Percentiles rank a stretch among this genome's conserved stretches.
Evolutionary conservation across 2,888 invertebrate species (phyloP).

Genomic region (Drosophila fungiperda): DNA sequence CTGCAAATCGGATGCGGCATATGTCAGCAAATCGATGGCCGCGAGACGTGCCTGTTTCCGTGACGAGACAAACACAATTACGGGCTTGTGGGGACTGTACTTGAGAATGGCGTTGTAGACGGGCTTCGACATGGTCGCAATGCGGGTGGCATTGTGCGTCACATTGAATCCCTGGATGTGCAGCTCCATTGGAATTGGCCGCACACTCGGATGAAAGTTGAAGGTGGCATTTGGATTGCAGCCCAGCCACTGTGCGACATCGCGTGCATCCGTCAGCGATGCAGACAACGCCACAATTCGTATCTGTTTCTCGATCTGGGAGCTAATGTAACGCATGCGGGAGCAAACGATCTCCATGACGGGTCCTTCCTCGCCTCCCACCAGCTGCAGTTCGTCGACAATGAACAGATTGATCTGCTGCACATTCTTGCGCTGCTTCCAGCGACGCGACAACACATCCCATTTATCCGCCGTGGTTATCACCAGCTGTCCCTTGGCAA

Average conservation of each 20-base stretch:
- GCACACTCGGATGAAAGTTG: conserved; percentile 99
- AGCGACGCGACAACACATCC: conserved; percentile 98
- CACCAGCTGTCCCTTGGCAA: conserved; percentile 97
- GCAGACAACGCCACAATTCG: conserved; percentile 97
- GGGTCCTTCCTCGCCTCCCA: conserved; percentile 96
- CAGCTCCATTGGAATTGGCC: conserved; percentile 97
- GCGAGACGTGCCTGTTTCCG: conserved; percentile 96
- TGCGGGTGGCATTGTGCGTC: conserved; percentile 97
- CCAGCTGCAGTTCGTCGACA: conserved; percentile 96
- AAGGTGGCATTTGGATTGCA: conserved; percentile 97
- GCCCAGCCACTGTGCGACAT: conserved; percentile 98
- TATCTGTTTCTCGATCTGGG: conserved; percentile 95
- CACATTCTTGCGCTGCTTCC: conserved; percentile 99
- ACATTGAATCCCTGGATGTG: conserved; percentile 99
- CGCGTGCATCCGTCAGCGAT: conserved; percentile 97
- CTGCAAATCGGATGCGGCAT: conserved; percentile 95
- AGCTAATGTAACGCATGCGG: conserved; percentile 97
- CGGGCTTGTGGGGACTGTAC: conserved; percentile 93
- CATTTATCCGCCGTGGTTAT: conserved; percentile 99
- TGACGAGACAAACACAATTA: conserved; percentile 95
- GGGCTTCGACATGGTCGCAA: conserved; percentile 99
- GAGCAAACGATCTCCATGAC: conserved; percentile 97
- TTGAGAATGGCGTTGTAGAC: conserved; percentile 96
- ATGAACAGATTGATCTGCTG: conserved; percentile 98
- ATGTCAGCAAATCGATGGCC: conserved; percentile 97